Percentiles rank a stretch among this genome's conserved stretches.
Evolutionary conservation across 2,797 vertebrate genomes (phyloP).

Genomic region (Euthynnus affinis): DNA sequence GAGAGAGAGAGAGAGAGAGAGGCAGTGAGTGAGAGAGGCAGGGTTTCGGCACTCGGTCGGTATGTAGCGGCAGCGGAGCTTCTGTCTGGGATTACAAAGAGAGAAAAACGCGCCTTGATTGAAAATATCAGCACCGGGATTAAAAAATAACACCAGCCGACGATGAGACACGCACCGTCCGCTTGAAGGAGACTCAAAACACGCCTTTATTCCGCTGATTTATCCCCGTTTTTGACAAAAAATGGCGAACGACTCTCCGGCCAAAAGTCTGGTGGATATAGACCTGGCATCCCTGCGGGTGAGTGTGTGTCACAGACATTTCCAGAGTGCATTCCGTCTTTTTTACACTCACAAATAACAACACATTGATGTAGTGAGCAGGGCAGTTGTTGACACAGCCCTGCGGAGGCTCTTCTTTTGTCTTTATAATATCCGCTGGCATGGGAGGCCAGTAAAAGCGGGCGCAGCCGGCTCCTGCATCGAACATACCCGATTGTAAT

Average conservation of each 20-base stretch:
- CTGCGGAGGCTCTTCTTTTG: slow-evolving; percentile 87
- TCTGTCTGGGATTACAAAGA: slow-evolving; percentile 60
- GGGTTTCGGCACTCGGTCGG: slow-evolving; percentile 71
- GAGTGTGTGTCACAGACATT: slow-evolving; percentile 69
- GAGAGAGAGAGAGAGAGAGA: slow-evolving; percentile 1
- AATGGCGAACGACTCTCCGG: slow-evolving; percentile 99
- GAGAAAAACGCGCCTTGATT: slow-evolving; percentile 54
- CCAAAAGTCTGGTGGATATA: slow-evolving; percentile 98
- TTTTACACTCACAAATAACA: not conserved
- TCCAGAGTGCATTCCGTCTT: not conserved
- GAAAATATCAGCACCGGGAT: slow-evolving; percentile 44
- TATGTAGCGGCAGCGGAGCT: slow-evolving; percentile 85
- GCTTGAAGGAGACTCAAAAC: slow-evolving; percentile 69
- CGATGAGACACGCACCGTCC: slow-evolving; percentile 78
- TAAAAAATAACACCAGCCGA: slow-evolving; percentile 54
- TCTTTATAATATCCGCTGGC: slow-evolving; percentile 85
- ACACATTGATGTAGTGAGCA: too few species aligned
- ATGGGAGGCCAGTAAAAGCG: slow-evolving; percentile 76
- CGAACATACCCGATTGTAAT: slow-evolving; percentile 49
- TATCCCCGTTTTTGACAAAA: slow-evolving; percentile 69
- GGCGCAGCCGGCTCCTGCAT: slow-evolving; percentile 81
- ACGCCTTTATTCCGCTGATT: slow-evolving; percentile 39
- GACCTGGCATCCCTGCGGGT: slow-evolving; percentile 96
- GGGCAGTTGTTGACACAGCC: slow-evolving; percentile 60
- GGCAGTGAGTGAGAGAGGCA: not conserved